Evolutionary conservation across 2,113 vertebrate genomes (phyloP), one percentile per base, ranked within the genome.

Genomic region (Petaurus breviceps): DNA sequence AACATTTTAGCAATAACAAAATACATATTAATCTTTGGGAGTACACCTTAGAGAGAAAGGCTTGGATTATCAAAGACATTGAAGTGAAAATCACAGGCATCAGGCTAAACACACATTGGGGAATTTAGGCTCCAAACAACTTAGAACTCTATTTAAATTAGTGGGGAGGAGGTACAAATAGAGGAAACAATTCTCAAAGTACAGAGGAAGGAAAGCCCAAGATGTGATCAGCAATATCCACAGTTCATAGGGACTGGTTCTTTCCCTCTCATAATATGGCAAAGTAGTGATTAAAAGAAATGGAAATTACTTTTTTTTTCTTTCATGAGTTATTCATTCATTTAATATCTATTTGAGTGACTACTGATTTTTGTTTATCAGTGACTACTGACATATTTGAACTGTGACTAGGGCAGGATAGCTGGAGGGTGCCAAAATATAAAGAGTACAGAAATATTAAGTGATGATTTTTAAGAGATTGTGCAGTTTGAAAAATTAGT

Each of bases 271-370:
- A 55, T 24, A 77, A 90, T 55, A 25, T 93, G 10, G 11, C 46
- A 23, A 84, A 95, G 91, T 9, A 90, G 22, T 61, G 46, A 93
- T 23, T 89, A 90, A 54, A 22, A 49, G 47, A 53, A 93, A 26
- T 46, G 94, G 53, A 19, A 84, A 16, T 92, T 1, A 43, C 47
- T 49, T 49, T 52, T 95, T 89, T 94, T 92, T 92, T 94, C 89
- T 54, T 47, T 94, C 37, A 51, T 37, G 93, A 57, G 91, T 89
- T 49, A 96, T 96, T 94, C 47, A 84, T 77, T 95, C 51, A 53
- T 49, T 51, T 96, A 95, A 93, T 8, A 94, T 46, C 95, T 94
- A 68, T 68, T 2, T 84, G n/a, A 43, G n/a, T 22, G n/a, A 43
- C n/a, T 43, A 84, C 43, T 84, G 68, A 84, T 84, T 77, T 43